Percentiles rank a stretch among this genome's conserved stretches.
These are phyloP conservation scores for Muntiacus muntjak DNA, from an alignment of 2,113 vertebrate species.

Conservation along the genomic window DNA sequence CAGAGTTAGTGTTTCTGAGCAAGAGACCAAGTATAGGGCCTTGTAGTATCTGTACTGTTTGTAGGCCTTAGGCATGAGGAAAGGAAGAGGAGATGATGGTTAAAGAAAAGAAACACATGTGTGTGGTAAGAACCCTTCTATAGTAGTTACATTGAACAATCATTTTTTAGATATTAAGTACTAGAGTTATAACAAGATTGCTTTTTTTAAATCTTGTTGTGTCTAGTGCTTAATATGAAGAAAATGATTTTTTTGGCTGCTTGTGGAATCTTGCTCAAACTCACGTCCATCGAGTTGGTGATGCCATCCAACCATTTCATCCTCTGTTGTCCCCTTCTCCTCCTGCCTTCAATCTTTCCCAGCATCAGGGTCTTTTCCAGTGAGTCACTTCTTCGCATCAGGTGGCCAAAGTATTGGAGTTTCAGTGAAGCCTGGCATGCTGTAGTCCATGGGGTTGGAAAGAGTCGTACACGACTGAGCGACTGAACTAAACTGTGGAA, in stretches of 20 bases:
- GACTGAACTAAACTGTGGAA: background rate
- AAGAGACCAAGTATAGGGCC: background rate
- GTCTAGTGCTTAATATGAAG: background rate
- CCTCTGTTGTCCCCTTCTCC: background rate
- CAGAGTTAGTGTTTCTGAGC: background rate
- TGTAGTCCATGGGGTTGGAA: background rate
- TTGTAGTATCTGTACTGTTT: background rate
- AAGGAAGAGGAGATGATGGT: background rate
- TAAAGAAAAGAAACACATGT: background rate
- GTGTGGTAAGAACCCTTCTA: background rate
- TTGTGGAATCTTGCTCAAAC: background rate
- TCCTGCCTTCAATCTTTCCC: background rate
- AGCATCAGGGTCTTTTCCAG: background rate
- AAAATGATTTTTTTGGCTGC: background rate
- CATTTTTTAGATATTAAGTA: background rate
- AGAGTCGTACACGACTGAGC: background rate
- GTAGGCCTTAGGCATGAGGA: background rate
- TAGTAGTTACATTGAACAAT: background rate
- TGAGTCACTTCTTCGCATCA: background rate
- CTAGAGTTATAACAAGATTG: background rate
- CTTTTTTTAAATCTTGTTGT: background rate
- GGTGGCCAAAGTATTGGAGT: background rate
- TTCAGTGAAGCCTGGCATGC: background rate
- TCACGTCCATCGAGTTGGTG: background rate
- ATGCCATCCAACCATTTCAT: background rate